These are phyloP conservation scores for Gymnocheta viridis DNA, from an alignment of 2,888 invertebrate species.

Conservation along the genomic window DNA sequence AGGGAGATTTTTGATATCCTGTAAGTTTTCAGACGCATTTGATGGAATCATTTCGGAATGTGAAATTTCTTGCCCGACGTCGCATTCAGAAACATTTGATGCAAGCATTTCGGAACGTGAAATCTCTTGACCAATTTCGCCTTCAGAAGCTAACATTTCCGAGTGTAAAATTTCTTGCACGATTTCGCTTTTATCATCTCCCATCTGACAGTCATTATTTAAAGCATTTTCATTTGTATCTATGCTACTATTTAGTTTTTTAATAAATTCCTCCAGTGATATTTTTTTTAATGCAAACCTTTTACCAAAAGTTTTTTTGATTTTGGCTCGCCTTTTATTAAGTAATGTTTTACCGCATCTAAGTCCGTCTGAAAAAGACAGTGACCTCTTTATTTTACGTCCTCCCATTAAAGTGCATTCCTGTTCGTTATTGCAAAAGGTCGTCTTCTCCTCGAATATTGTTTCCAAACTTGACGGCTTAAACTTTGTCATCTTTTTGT, in stretches of 20 bases:
- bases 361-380: constrained; percentile 78
- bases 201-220: constrained; percentile 10
- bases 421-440: constrained; percentile 25
- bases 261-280: constrained; percentile 77
- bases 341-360: constrained; percentile 77
- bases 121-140: not conserved
- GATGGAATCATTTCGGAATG: not conserved
- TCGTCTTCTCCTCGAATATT: constrained; percentile 78
- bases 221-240: constrained; percentile 71
- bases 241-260: constrained; percentile 77
- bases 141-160: not conserved
- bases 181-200: not conserved
- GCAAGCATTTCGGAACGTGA: not conserved
- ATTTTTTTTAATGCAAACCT: constrained; percentile 77
- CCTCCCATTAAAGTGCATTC: constrained; percentile 75
- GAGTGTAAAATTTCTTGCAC: not conserved
- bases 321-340: constrained; percentile 78
- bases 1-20: not conserved
- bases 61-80: not conserved
- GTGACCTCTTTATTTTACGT: constrained; percentile 76
- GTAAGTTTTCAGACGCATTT: not conserved
- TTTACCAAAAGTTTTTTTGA: constrained; percentile 79
- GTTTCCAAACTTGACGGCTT: constrained; percentile 78
- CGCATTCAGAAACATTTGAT: not conserved
- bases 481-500: constrained; percentile 77